Percentiles rank a stretch among this genome's conserved stretches.
Evolutionary conservation across 2,113 vertebrate genomes (phyloP).

Genomic region (Coracopsis vasa): DNA sequence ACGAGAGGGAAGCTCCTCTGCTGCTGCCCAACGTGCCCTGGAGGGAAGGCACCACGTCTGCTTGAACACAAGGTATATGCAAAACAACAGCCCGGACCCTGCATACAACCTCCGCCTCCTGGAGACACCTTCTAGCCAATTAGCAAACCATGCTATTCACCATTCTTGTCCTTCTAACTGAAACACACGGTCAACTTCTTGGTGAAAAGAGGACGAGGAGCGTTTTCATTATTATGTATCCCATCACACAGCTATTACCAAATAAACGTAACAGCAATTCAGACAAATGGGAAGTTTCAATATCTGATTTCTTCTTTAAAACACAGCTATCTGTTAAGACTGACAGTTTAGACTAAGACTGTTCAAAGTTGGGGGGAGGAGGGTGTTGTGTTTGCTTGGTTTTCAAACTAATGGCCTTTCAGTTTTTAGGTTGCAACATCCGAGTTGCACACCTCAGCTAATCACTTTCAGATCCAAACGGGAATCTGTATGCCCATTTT

Average conservation of each 20-base stretch:
- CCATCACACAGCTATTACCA: background rate
- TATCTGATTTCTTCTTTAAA: background rate
- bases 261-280: background rate
- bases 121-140: background rate
- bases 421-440: background rate
- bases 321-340: background rate
- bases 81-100: fast-evolving
- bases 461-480: background rate
- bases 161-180: background rate
- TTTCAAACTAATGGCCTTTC: background rate
- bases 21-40: fast-evolving
- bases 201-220: background rate
- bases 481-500: fast-evolving
- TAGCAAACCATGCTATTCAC: background rate
- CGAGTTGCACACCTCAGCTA: background rate
- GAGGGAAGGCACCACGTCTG: fast-evolving
- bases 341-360: background rate
- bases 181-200: background rate
- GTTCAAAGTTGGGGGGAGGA: fast-evolving
- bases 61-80: fast-evolving
- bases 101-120: background rate
- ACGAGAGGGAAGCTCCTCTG: background rate
- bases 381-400: background rate
- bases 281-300: background rate
- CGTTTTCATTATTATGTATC: background rate